Evolutionary conservation across 2,113 vertebrate species (phyloP).

Genomic region (Cranoglanis bouderius): DNA sequence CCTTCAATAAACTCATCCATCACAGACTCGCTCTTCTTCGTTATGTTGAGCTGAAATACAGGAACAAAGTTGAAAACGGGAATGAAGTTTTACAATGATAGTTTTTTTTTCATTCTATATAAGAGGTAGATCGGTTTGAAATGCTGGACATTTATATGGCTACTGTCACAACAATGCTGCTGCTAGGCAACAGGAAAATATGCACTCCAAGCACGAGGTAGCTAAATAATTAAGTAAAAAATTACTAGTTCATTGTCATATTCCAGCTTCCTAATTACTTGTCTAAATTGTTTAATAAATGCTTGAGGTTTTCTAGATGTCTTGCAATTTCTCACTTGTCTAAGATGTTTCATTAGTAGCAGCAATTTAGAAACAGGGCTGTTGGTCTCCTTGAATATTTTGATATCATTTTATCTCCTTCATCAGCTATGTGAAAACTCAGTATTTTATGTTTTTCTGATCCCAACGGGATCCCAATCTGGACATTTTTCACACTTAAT

Average conservation of each 20-base stretch:
- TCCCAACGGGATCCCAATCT: no score
- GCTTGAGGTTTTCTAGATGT: not conserved
- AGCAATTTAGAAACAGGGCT: not conserved
- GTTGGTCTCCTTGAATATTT: not conserved
- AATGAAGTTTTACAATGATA: no score
- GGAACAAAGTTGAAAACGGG: slow-evolving; percentile 25
- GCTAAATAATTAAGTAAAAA: not conserved
- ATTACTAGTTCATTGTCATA: not conserved
- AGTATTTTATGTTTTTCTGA: not conserved
- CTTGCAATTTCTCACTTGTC: not conserved
- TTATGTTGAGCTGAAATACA: slow-evolving; percentile 87
- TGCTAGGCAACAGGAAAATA: not conserved
- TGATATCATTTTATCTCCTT: not conserved
- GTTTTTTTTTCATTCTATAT: not conserved
- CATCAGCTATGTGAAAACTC: not conserved
- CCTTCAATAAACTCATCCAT: slow-evolving; percentile 93
- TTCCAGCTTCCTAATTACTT: not conserved
- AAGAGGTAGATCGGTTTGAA: not conserved
- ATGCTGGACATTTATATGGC: not conserved
- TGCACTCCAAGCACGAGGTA: not conserved
- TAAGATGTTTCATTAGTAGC: not conserved
- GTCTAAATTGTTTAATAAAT: not conserved
- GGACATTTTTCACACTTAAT: not conserved
- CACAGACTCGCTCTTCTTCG: slow-evolving; percentile 87
- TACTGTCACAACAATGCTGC: not conserved